A percentile compares a stretch with the other conserved stretches of the same genome.
Evolutionary conservation across 2,113 vertebrate genomes (phyloP).

Genomic region (Strix uralensis): DNA sequence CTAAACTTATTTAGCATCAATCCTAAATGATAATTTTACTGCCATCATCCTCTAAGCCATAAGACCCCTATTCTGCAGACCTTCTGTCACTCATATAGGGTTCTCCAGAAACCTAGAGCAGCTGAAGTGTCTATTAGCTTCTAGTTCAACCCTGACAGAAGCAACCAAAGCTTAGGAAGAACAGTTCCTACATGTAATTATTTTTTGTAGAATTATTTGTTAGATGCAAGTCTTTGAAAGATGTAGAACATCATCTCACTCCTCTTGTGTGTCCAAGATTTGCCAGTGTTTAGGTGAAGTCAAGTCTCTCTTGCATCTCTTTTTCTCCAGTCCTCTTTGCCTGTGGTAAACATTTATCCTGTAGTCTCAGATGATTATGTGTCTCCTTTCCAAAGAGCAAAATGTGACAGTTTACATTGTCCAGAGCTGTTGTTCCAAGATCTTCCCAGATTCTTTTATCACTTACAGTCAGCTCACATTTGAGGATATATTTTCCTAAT

Average conservation of each 20-base stretch:
- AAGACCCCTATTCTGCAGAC: background rate
- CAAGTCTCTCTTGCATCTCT: background rate
- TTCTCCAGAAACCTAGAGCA: background rate
- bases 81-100: background rate
- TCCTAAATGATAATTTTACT: background rate
- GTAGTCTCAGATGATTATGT: background rate
- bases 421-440: background rate
- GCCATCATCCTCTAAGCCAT: background rate
- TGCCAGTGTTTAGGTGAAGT: background rate
- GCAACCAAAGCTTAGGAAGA: background rate
- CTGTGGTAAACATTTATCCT: background rate
- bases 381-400: background rate
- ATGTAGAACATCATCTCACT: background rate
- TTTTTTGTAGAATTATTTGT: background rate
- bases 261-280: background rate
- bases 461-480: background rate
- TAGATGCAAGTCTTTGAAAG: background rate
- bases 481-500: background rate
- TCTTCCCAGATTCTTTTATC: background rate
- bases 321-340: background rate
- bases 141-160: background rate
- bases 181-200: background rate
- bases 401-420: background rate
- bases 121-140: background rate
- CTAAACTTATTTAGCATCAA: background rate